Evolutionary conservation across 2,888 invertebrate species (phyloP).

Genomic region (Dysmachus trigonus): DNA sequence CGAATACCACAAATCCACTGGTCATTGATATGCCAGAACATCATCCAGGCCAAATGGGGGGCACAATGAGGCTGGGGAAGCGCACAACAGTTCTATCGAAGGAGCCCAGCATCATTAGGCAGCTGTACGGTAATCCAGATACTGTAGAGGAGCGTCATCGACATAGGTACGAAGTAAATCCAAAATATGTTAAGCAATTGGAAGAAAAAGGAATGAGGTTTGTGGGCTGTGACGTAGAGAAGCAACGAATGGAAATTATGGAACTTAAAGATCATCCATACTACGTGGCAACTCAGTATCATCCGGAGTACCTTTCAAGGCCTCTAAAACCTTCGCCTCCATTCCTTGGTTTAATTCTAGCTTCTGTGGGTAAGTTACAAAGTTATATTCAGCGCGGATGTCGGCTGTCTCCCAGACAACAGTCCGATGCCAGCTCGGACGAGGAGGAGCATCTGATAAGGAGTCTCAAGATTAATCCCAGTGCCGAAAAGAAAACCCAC

Average conservation of each 20-base stretch:
- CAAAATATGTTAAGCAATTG: conserved; percentile 79
- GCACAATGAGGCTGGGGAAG: conserved; percentile 98
- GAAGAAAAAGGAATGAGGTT: conserved; percentile 87
- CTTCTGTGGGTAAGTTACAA: conserved; percentile 83
- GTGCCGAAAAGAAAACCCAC: neutral
- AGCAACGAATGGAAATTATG: conserved; percentile 93
- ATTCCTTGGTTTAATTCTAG: conserved; percentile 92
- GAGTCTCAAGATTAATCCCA: conserved; percentile 45
- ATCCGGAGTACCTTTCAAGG: conserved; percentile 95
- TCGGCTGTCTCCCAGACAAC: conserved; percentile 76
- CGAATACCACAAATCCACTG: conserved; percentile 77
- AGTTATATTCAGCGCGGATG: conserved; percentile 78
- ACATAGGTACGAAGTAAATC: conserved; percentile 98
- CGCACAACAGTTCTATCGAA: conserved; percentile 82
- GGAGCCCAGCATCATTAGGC: conserved; percentile 69
- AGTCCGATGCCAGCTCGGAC: conserved; percentile 78
- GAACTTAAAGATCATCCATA: conserved; percentile 88
- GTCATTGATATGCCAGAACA: conserved; percentile 99
- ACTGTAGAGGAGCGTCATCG: conserved; percentile 93
- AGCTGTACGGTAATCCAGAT: conserved; percentile 80
- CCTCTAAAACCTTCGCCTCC: conserved; percentile 93
- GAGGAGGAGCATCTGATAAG: conserved; percentile 57
- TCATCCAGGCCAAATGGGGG: conserved; percentile 90
- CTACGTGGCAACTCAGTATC: conserved; percentile 96
- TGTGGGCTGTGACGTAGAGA: conserved; percentile 85